phyloP scores from a whole-genome alignment of 1,140 invertebrate species.

The Nasonia longicornis region DNA sequence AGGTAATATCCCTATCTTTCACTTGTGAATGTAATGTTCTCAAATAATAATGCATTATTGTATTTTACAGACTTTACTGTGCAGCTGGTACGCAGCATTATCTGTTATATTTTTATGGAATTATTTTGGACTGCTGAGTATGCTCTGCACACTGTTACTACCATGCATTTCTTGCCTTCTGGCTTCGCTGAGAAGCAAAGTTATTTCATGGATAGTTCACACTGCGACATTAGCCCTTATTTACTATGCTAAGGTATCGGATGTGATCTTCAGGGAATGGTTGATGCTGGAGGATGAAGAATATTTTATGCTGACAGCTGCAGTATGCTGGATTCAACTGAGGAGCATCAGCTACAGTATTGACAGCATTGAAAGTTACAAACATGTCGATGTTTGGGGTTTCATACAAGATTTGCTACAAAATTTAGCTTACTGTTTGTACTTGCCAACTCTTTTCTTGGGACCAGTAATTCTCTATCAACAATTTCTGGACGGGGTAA shows the following conservation, averaged over 20 bases:
- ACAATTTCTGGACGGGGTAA: constrained; percentile 73
- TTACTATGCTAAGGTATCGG: constrained; percentile 58
- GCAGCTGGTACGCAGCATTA: constrained; percentile 57
- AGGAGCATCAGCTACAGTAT: constrained; percentile 71
- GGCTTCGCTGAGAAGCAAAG: constrained; percentile 56
- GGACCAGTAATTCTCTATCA: constrained; percentile 85
- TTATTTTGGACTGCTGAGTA: constrained; percentile 57
- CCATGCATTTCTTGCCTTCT: constrained; percentile 62
- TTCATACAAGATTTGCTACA: constrained; percentile 63
- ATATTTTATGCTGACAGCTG: constrained; percentile 64
- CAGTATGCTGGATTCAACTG: constrained; percentile 71
- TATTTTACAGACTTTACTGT: constrained; percentile 56
- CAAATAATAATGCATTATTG: constrained; percentile 7
- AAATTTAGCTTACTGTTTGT: constrained; percentile 80
- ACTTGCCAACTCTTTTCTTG: constrained; percentile 82
- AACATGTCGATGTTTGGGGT: constrained; percentile 52
- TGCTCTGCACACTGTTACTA: constrained; percentile 59
- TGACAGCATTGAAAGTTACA: constrained; percentile 61
- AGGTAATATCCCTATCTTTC: constrained; percentile 38
- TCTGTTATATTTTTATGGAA: constrained; percentile 57
- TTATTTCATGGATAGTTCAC: constrained; percentile 61
- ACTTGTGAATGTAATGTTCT: neutral
- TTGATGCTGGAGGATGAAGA: constrained; percentile 55
- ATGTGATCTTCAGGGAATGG: constrained; percentile 55
- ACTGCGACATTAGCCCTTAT: constrained; percentile 59